A percentile compares a stretch with the other conserved stretches of the same genome.
phyloP scores from a whole-genome alignment of 2,797 vertebrate genomes.

The Pristis pectinata region DNA sequence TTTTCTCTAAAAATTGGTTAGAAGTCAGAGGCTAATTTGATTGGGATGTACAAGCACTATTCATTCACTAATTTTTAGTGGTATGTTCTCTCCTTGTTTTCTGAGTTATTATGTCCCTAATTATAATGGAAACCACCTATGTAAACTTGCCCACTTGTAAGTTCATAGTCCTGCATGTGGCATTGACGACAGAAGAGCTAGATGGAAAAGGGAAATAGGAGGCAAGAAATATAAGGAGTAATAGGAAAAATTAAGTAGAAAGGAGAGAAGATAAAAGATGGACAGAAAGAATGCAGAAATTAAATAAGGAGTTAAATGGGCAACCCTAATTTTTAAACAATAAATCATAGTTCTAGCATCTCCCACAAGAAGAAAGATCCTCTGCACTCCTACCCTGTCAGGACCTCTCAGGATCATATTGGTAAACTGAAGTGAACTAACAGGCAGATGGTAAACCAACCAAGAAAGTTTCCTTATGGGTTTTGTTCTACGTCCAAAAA shows the following conservation, averaged over 20 bases:
- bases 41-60: not conserved
- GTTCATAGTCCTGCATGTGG: not conserved
- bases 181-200: not conserved
- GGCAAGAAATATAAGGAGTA: not conserved
- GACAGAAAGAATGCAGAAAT: not conserved
- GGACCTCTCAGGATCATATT: too few relatives aligned
- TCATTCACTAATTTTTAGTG: not conserved
- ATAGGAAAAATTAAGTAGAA: not conserved
- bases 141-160: not conserved
- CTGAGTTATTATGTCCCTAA: not conserved
- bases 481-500: not conserved
- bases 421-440: not conserved
- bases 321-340: too few relatives aligned
- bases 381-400: too few relatives aligned
- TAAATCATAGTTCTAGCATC: too few relatives aligned
- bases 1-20: not conserved
- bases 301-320: too few relatives aligned
- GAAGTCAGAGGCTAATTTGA: not conserved
- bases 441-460: not conserved
- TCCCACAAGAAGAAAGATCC: too few relatives aligned
- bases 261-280: not conserved
- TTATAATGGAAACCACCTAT: not conserved
- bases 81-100: not conserved
- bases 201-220: not conserved
- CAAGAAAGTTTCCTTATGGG: not conserved